Percentiles rank a stretch among this genome's conserved stretches.
phyloP scores from a whole-genome alignment of 2,113 vertebrate species.

The Ia io region DNA sequence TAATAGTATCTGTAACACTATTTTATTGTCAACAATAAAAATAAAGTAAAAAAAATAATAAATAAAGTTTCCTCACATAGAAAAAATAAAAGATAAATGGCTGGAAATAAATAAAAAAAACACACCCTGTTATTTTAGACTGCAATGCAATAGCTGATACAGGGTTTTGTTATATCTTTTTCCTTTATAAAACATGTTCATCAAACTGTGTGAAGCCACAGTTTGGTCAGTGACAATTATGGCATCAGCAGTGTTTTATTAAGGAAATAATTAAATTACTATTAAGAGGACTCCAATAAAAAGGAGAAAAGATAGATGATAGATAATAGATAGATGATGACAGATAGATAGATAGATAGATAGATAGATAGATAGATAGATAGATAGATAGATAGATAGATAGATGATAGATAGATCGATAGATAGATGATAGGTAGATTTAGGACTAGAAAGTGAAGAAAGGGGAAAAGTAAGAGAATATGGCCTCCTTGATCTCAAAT shows the following conservation, averaged over 20 bases:
- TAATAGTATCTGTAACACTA: not conserved
- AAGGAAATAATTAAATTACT: not conserved
- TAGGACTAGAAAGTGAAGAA: not conserved
- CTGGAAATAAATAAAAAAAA: not conserved
- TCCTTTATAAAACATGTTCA: not conserved
- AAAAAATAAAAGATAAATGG: not conserved
- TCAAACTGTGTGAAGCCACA: not conserved
- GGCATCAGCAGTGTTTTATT: not conserved
- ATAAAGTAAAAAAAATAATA: not conserved
- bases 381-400: too few relatives aligned
- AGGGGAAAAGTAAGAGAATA: not conserved
- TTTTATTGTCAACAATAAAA: not conserved
- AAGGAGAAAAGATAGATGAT: not conserved
- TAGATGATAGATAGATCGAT: too few relatives aligned
- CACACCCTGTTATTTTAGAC: not conserved
- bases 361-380: too few relatives aligned
- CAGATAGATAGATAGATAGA: too few relatives aligned
- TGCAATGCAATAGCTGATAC: not conserved
- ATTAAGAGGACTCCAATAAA: not conserved
- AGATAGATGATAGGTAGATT: not conserved
- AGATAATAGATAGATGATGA: too few relatives aligned
- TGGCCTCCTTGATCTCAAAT: not conserved
- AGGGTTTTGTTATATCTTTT: not conserved
- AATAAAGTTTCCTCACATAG: not conserved
- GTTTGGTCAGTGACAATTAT: not conserved